phyloP scores from a whole-genome alignment of 2,888 invertebrate genomes.

The Rotaria macrura region DNA sequence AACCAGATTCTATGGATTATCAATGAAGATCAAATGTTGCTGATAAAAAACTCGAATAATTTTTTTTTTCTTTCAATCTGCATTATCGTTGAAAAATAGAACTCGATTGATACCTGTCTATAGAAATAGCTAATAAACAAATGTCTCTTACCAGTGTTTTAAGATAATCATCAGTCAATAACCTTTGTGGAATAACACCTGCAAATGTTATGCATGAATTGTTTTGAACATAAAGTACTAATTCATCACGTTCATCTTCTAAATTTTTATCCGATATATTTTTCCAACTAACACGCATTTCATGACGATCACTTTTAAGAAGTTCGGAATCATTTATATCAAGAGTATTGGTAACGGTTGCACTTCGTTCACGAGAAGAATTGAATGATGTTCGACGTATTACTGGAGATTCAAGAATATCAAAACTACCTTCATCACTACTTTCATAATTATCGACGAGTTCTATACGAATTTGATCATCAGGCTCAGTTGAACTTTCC shows the following conservation, averaged over 20 bases:
- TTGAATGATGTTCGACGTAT: background rate
- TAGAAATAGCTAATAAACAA: too few relatives aligned
- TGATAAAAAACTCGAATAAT: too few relatives aligned
- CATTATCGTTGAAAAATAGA: too few relatives aligned
- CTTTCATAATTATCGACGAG: background rate
- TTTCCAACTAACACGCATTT: background rate
- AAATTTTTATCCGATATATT: background rate
- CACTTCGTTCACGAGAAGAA: background rate
- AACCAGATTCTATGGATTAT: too few relatives aligned
- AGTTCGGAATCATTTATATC: background rate
- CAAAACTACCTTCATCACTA: background rate
- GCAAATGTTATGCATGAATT: background rate
- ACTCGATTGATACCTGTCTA: too few relatives aligned
- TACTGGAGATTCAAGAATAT: background rate
- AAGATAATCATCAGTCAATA: background rate
- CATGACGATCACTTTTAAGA: background rate
- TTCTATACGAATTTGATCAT: background rate
- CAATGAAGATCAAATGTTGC: too few relatives aligned
- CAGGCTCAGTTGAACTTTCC: background rate
- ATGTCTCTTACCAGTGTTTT: background rate
- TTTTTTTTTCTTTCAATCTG: too few relatives aligned
- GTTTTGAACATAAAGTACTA: background rate
- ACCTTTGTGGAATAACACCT: background rate
- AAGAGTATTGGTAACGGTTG: background rate
- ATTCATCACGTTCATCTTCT: background rate